Base-by-base conservation (phyloP, 2,797 vertebrate species). In the Clamator glandarius region DNA sequence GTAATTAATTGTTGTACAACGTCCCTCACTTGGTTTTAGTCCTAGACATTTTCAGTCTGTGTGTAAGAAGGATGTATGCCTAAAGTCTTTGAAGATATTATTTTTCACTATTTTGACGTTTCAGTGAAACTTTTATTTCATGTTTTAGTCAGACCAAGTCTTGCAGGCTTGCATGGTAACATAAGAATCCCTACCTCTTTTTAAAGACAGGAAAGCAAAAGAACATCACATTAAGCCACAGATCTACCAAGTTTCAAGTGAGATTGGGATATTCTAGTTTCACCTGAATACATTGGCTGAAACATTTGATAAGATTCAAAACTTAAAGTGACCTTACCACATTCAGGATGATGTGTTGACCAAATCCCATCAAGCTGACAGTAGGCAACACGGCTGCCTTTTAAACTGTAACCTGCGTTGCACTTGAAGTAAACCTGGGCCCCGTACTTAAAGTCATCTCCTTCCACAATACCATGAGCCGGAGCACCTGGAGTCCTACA, bases 401-500 rank as follows among this genome's bases (percentile, higher is more conserved):
- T 97, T 94, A 99, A 97, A 92, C 97, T 97, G 96, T 98, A 98
- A 80, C 98, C 98, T 41, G 97, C 87, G 88, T 98, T 98, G 93
- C 99, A 99, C 64, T 94, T 97, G 97, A 98, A 99, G 96, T 97
- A 97, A 96, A 98, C 96, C 64, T 94, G 98, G 58, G 98, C 98
- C 79, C 99, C 99, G 6, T 98, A 98, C 95, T 98, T 98, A 94
- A 98, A 98, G 96, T 98, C 98, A 89, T 98, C 93, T 94, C 98
- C 98, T 96, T 98, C 97, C 84, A 98, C 97, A 90, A 97, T 97
- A 89, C 98, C 98, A 90, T 99, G 98, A 94, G 96, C 96, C 4
- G 98, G 99, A 96, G 98, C 97, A 69, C 97, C 97, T 89, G 98
- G 98, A 96, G 98, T 98, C 96, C 90, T 98, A 97, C 99, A 99